Evolutionary conservation across 2,888 invertebrate genomes (phyloP), one percentile per base, ranked within the genome.

Genomic region (Oscheius onirici): DNA sequence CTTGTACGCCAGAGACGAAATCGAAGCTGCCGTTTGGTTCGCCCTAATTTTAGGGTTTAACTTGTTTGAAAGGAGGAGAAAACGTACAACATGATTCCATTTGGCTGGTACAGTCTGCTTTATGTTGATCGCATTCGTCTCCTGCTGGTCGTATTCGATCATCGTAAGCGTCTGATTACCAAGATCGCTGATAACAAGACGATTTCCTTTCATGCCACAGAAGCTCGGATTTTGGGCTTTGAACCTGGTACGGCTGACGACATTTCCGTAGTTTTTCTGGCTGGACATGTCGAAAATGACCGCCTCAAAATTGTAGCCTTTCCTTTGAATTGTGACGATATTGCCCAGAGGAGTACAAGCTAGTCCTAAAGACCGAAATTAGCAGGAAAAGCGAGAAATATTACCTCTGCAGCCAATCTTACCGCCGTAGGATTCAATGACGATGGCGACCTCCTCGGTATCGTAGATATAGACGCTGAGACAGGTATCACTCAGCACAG

Each of bases 1-100:
- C 69, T 17, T 78, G 76, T 22, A 72, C 72, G 0, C 79, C 77
- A 24, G 75, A 51, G 1, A 78, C 77, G 44, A 69, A 80, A 6
- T 65, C 46, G 49, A 78, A 76, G 17, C 55, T 40, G 8, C 71
- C 71, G 20, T 55, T 22, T 10, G 71, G 66, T 20, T 71, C 70
- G 20, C 28, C 22, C 66, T 68, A 6, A 55, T 24, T 2, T n/a
- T 43, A 49, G 22, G 43, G 43, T 34, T 34, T n/a, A n/a, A n/a
- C n/a, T 34, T 34, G 17, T 61, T 13, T 44, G 10, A 40, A 28
- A 20, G 22, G 28, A 13, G 2, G 41, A n/a, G 20, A 13, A 20
- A 54, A 46, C 44, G 40, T 57, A 44, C 22, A 26, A 58, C 28
- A 71, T 46, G 57, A 76, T 69, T 58, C 63, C 63, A 63, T 6